These are phyloP conservation scores for Schizaphis graminum DNA, from an alignment of 2,888 invertebrate species.

Conservation along the genomic window DNA sequence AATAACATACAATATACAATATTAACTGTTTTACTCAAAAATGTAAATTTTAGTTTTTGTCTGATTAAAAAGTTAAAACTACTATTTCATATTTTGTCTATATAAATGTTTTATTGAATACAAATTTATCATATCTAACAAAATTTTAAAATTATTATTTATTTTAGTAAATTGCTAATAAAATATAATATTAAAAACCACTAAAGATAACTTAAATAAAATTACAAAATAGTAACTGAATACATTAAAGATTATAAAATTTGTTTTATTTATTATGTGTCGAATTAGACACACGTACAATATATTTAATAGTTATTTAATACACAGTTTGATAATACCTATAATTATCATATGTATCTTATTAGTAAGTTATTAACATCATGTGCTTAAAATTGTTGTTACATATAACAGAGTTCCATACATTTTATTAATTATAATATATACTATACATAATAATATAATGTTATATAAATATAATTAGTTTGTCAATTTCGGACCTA, in stretches of 20 bases:
- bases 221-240: background rate
- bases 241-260: background rate
- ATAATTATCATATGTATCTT: background rate
- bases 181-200: background rate
- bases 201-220: background rate
- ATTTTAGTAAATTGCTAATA: background rate
- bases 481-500: background rate
- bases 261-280: background rate
- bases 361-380: background rate
- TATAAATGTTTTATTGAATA: background rate
- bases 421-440: background rate
- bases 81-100: background rate
- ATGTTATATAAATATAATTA: background rate
- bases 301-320: background rate
- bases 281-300: background rate
- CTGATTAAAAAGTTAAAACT: background rate
- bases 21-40: background rate
- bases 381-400: background rate
- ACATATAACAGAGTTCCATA: background rate
- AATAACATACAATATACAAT: background rate
- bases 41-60: background rate
- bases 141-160: background rate
- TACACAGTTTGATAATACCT: background rate
- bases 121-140: background rate
- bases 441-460: background rate